These are phyloP conservation scores for Turnix velox DNA, from an alignment of 2,113 vertebrate species.

Conservation along the genomic window DNA sequence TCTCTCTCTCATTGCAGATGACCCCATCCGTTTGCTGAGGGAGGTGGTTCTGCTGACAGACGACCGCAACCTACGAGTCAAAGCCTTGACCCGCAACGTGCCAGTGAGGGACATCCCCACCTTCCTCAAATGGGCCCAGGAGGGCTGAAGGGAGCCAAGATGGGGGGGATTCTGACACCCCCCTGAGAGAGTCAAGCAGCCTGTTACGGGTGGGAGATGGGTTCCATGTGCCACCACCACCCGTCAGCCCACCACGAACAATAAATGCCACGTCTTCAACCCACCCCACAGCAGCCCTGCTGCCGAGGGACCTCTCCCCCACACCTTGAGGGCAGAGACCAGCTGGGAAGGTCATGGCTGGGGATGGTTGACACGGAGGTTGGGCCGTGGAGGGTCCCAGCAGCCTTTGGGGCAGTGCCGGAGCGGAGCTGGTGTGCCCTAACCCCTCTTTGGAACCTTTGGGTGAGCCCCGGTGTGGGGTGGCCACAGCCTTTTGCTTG, in stretches of 20 bases:
- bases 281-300: constrained; percentile 52
- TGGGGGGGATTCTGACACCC: constrained; percentile 53
- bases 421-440: neutral
- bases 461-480: neutral
- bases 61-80: constrained; percentile 94
- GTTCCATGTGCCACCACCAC: neutral
- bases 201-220: neutral
- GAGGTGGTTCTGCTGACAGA: constrained; percentile 96
- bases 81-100: constrained; percentile 94
- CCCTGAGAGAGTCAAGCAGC: constrained; percentile 46
- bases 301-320: constrained; percentile 8
- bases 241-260: constrained; percentile 49
- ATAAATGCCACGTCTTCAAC: constrained; percentile 58
- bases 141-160: constrained; percentile 82
- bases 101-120: constrained; percentile 95
- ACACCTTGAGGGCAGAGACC: constrained; percentile 31
- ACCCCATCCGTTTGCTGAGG: constrained; percentile 85
- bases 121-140: constrained; percentile 97
- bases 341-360: constrained; percentile 50
- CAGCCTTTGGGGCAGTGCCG: constrained; percentile 21
- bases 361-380: constrained; percentile 43
- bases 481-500: constrained; percentile 4
- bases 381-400: neutral
- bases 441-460: constrained; percentile 1
- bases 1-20: constrained; percentile 73